A percentile compares a stretch with the other conserved stretches of the same genome.
Evolutionary conservation across 1,140 invertebrate species (phyloP).

Genomic region (Andrena cerasifolii): DNA sequence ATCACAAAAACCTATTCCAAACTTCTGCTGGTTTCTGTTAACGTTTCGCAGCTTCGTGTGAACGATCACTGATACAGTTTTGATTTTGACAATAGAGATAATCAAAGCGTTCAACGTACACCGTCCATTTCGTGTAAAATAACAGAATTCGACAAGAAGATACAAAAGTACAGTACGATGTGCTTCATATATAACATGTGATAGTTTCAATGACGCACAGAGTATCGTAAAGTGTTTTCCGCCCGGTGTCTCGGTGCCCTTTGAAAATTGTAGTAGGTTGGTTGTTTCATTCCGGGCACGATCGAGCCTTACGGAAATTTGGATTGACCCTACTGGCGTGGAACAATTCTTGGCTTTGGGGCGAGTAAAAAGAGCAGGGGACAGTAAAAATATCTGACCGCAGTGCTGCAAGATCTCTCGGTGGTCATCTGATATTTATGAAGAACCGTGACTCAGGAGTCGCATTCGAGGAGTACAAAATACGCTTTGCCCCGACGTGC

Average conservation of each 20-base stretch:
- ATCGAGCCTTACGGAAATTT: conserved; percentile 47
- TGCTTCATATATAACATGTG: not conserved
- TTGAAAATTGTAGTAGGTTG: conserved; percentile 21
- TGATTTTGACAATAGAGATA: no score
- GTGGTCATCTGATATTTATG: conserved; percentile 66
- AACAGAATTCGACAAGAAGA: no score
- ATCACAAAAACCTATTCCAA: no score
- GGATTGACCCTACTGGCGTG: conserved; percentile 6
- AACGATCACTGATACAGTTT: no score
- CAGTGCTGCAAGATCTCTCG: conserved; percentile 42
- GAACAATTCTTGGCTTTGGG: conserved; percentile 42
- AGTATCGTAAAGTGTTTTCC: not conserved
- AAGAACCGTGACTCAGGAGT: conserved; percentile 56
- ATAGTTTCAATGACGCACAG: not conserved
- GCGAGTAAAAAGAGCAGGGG: conserved; percentile 4
- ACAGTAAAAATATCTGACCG: conserved; percentile 57
- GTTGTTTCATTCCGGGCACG: conserved; percentile 16
- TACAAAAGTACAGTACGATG: not conserved
- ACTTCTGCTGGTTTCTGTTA: no score
- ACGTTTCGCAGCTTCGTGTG: no score
- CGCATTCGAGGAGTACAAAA: conserved; percentile 37
- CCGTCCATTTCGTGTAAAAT: not conserved
- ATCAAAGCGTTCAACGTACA: no score
- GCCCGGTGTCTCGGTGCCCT: not conserved
- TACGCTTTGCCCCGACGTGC: not conserved